Conservation (phyloP, 2,888 invertebrate genomes). For the Steinernema hermaphroditum region DNA sequence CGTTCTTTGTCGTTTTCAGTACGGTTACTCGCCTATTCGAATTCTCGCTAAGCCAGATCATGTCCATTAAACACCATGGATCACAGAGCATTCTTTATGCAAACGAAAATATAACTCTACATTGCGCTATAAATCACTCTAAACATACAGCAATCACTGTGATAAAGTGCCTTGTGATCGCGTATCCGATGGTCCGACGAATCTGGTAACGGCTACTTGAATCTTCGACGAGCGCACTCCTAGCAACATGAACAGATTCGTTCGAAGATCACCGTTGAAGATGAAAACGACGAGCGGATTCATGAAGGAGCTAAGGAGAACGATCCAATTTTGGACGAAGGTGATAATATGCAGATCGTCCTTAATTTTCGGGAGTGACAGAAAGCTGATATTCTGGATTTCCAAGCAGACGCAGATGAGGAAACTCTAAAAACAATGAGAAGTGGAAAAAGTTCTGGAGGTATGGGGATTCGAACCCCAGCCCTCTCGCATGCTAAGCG, state of each 20-base stretch:
- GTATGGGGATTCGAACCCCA: conserved; percentile 53
- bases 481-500: conserved; percentile 57
- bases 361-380: not conserved
- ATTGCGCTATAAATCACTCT: too few relatives aligned
- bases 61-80: too few relatives aligned
- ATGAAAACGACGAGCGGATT: not conserved
- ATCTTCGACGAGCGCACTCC: too few relatives aligned
- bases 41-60: too few relatives aligned
- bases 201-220: too few relatives aligned
- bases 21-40: too few relatives aligned
- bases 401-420: not conserved
- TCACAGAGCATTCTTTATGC: too few relatives aligned
- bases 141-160: too few relatives aligned
- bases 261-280: not conserved
- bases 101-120: too few relatives aligned
- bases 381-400: conserved; percentile 22
- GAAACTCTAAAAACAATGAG: not conserved
- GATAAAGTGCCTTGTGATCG: too few relatives aligned
- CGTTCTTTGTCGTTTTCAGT: too few relatives aligned
- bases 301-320: not conserved
- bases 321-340: conserved; percentile 4
- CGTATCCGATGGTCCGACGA: too few relatives aligned
- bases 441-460: conserved; percentile 38
- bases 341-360: not conserved
- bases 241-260: not conserved